phyloP scores from a whole-genome alignment of 2,888 invertebrate species.

The Patella caerulea region DNA sequence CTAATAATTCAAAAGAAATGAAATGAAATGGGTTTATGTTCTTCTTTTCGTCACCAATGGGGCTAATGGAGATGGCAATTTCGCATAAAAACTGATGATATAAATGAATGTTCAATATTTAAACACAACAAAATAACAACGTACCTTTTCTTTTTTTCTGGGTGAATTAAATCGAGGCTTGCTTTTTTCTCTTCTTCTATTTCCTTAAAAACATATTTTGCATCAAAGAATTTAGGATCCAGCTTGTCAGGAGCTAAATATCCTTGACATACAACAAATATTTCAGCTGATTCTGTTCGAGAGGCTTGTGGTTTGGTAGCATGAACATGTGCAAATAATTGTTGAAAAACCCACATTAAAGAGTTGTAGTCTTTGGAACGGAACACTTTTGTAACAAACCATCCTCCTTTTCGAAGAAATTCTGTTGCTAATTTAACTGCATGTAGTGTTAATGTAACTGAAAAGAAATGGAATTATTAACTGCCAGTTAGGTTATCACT shows the following conservation, averaged over 20 bases:
- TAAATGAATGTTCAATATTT: not conserved
- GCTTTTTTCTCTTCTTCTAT: conserved; percentile 71
- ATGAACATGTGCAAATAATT: conserved; percentile 93
- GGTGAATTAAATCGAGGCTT: conserved; percentile 62
- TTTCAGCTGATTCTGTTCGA: conserved; percentile 98
- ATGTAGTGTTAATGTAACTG: conserved; percentile 87
- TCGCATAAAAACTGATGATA: not conserved
- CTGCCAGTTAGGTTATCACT: too few species aligned
- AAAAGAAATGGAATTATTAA: conserved; percentile 5
- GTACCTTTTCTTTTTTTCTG: conserved; percentile 64
- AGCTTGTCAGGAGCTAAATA: conserved; percentile 91
- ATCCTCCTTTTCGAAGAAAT: conserved; percentile 90
- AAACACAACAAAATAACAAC: not conserved
- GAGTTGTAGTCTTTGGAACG: conserved; percentile 98
- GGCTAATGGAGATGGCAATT: too few species aligned
- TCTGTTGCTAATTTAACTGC: conserved; percentile 93
- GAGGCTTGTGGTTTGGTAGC: conserved; percentile 99
- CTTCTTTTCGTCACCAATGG: too few species aligned
- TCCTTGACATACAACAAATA: conserved; percentile 96
- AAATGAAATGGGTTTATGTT: too few species aligned
- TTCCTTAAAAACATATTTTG: conserved; percentile 96
- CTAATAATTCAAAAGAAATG: too few species aligned
- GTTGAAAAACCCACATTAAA: conserved; percentile 94
- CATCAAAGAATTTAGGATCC: conserved; percentile 91
- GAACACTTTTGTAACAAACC: conserved; percentile 99